Evolutionary conservation across 2,797 vertebrate genomes (phyloP).

Genomic region (Sandelia bainsii): DNA sequence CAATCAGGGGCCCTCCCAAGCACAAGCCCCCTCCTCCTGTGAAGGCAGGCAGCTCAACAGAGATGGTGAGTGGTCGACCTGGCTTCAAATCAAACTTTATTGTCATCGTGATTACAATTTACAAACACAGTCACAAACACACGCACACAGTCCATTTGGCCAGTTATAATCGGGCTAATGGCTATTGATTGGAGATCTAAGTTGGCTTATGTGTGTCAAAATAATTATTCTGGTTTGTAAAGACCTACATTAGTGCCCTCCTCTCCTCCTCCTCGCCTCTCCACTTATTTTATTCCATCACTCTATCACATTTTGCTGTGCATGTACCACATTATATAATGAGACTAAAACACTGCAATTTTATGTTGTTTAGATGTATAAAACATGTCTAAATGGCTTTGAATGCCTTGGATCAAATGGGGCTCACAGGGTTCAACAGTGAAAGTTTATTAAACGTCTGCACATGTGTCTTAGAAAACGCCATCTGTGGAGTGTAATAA

Average conservation of each 20-base stretch:
- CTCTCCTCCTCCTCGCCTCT: background rate
- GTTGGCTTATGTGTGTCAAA: slow-evolving; percentile 63
- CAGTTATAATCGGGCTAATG: slow-evolving; percentile 77
- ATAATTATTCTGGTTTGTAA: slow-evolving; percentile 70
- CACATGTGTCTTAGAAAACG: background rate
- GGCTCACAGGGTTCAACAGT: slow-evolving; percentile 29
- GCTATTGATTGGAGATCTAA: slow-evolving; percentile 74
- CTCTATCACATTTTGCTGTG: slow-evolving; percentile 33
- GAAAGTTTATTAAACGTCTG: slow-evolving; percentile 26
- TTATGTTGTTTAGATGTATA: slow-evolving; percentile 49
- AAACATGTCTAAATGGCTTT: slow-evolving; percentile 44
- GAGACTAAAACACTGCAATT: slow-evolving; percentile 42
- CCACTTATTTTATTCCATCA: slow-evolving; percentile 32
- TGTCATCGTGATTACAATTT: slow-evolving; percentile 42
- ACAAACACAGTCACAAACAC: slow-evolving; percentile 27
- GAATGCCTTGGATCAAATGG: slow-evolving; percentile 18
- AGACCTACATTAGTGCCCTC: slow-evolving; percentile 62
- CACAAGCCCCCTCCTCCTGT: slow-evolving; percentile 85
- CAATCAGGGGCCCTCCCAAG: slow-evolving; percentile 83
- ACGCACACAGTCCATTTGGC: slow-evolving; percentile 49
- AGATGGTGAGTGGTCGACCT: slow-evolving; percentile 81
- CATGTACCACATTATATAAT: slow-evolving; percentile 36
- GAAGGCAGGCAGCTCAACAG: slow-evolving; percentile 79
- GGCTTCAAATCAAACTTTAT: slow-evolving; percentile 58
- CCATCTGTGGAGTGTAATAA: slow-evolving; percentile 3